These are phyloP conservation scores for Strigamia maritima DNA, from an alignment of 2,888 invertebrate species.

Conservation along the genomic window DNA sequence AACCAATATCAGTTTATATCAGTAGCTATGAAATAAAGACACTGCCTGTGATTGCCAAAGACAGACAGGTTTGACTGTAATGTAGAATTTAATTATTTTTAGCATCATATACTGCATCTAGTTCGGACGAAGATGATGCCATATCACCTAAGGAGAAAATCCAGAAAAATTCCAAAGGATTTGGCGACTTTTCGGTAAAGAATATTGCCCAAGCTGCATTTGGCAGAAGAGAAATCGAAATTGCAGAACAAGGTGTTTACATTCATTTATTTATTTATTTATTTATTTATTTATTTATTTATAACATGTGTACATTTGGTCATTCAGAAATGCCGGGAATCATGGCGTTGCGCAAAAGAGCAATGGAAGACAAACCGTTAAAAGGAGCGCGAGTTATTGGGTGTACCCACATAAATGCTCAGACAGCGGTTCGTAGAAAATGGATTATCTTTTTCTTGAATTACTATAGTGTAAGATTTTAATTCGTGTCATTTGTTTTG, in stretches of 20 bases:
- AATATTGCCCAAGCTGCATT: constrained; percentile 91
- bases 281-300: not conserved
- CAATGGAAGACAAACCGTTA: constrained; percentile 88
- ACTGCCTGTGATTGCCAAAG: too few species aligned
- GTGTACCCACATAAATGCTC: constrained; percentile 97
- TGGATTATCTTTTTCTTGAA: not conserved
- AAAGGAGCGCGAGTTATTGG: constrained; percentile 95
- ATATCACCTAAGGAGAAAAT: constrained; percentile 80
- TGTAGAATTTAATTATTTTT: constrained; percentile 31
- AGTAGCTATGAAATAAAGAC: too few species aligned
- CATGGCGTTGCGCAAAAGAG: constrained; percentile 87
- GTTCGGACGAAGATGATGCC: constrained; percentile 85
- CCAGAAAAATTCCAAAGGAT: constrained; percentile 68
- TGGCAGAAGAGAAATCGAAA: constrained; percentile 93
- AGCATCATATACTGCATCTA: constrained; percentile 72
- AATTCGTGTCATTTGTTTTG: not conserved
- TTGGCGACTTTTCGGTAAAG: constrained; percentile 87
- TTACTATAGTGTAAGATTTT: not conserved
- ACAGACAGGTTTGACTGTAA: too few species aligned
- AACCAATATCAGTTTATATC: too few species aligned
- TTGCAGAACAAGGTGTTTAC: constrained; percentile 89
- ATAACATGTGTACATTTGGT: constrained; percentile 41
- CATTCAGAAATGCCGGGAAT: constrained; percentile 98
- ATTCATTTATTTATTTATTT: constrained; percentile 19
- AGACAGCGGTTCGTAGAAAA: constrained; percentile 82